These are phyloP conservation scores for Sander vitreus DNA, from an alignment of 2,113 vertebrate genomes.

Conservation along the genomic window DNA sequence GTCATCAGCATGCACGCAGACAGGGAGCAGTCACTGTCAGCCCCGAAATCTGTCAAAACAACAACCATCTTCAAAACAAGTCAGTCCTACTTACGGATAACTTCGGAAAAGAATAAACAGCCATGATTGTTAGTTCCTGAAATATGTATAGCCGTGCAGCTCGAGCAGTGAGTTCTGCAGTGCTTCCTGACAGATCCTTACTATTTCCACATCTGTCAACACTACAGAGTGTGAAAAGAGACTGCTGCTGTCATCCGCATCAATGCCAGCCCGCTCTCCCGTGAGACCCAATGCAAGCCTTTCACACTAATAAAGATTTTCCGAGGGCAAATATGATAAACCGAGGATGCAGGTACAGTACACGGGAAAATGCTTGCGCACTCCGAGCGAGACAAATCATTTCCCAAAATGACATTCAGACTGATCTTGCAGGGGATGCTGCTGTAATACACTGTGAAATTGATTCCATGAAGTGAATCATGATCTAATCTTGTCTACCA, in stretches of 20 bases:
- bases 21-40: slow-evolving; percentile 57
- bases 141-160: slow-evolving; percentile 73
- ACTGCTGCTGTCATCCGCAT: slow-evolving; percentile 65
- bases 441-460: slow-evolving; percentile 83
- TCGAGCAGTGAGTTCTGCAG: slow-evolving; percentile 50
- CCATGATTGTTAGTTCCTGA: slow-evolving; percentile 72
- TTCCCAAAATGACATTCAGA: slow-evolving; percentile 80
- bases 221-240: slow-evolving; percentile 53
- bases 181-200: slow-evolving; percentile 64
- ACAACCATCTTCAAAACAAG: slow-evolving; percentile 69
- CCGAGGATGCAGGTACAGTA: slow-evolving; percentile 73
- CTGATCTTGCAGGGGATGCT: slow-evolving; percentile 79
- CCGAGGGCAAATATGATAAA: slow-evolving; percentile 80
- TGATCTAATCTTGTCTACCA: slow-evolving; percentile 78
- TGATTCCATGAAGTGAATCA: slow-evolving; percentile 86
- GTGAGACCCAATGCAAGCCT: slow-evolving; percentile 62
- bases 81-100: slow-evolving; percentile 70
- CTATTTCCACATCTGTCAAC: slow-evolving; percentile 69
- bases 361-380: slow-evolving; percentile 64
- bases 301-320: slow-evolving; percentile 81
- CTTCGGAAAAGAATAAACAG: slow-evolving; percentile 68
- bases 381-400: slow-evolving; percentile 79
- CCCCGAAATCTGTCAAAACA: slow-evolving; percentile 68
- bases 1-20: slow-evolving; percentile 26
- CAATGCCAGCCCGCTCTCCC: slow-evolving; percentile 57